Evolutionary conservation across 2,888 invertebrate species (phyloP), one percentile per base, ranked within the genome.

Genomic region (Spilosoma lubricipeda): DNA sequence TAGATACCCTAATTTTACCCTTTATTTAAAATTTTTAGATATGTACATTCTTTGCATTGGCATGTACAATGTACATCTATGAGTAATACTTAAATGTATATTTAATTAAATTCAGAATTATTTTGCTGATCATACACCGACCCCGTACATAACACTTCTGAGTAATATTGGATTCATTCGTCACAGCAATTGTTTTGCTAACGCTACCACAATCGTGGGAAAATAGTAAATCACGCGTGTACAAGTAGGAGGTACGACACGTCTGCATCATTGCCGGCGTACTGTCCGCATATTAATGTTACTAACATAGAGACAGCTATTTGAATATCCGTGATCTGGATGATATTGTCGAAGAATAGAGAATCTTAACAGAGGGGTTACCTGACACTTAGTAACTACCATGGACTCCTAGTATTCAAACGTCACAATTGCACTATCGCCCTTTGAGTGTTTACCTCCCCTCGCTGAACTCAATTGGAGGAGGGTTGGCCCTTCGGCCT

Each of bases 181-280:
- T 73, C 73, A 82, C 78, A 77, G 67, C 77, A 77, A 80, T 81
- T 73, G 73, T 82, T 86, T 80, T 86, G 87, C 82, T 72, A 77
- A 81, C 89, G 73, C 75, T 88, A 85, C 85, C 76, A 69, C 74
- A 74, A 76, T 78, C 89, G 89, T 90, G 90, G 88, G 90, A 90
- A 89, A 83, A 86, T 88, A 82, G 88, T 89, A 88, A 88, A 88
- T 88, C 88, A 88, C 85, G 85, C 85, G 85, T 85, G 82, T 80
- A 83, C 82, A 82, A 79, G 82, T 77, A 77, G 81, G 77, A 82
- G 79, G 78, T 74, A 76, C 79, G 45, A 77, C 76, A 74, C 77
- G 75, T 79, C 71, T 74, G 75, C 67, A 67, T 64, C 67, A 72
- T 69, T 71, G 73, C 76, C 74, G 71, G 72, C 59, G 77, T 82